Evolutionary conservation across 2,888 invertebrate genomes (phyloP).

Genomic region (Notodonta ziczac): DNA sequence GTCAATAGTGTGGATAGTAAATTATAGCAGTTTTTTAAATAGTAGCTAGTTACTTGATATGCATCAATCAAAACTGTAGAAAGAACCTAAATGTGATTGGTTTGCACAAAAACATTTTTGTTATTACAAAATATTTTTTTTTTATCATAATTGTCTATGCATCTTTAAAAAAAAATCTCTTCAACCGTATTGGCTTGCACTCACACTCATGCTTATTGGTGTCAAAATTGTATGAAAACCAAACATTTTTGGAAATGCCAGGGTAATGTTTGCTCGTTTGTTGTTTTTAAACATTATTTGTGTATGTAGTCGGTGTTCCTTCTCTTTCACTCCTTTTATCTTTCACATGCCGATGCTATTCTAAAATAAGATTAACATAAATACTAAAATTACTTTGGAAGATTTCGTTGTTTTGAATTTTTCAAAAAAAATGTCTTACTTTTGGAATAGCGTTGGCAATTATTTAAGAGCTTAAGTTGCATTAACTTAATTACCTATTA

Average conservation of each 20-base stretch:
- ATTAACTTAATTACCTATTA: background rate
- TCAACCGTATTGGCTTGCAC: conserved; percentile 77
- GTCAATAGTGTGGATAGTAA: no score
- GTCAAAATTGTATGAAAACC: conserved; percentile 40
- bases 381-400: background rate
- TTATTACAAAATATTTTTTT: conserved; percentile 30
- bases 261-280: conserved; percentile 62
- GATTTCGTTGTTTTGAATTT: no score
- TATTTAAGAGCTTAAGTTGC: conserved; percentile 3
- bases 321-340: conserved; percentile 77
- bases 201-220: conserved; percentile 73
- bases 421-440: background rate
- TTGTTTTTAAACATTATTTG: conserved; percentile 54
- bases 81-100: conserved; percentile 65
- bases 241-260: conserved; percentile 47
- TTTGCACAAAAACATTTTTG: conserved; percentile 66
- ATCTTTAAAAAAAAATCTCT: conserved; percentile 47
- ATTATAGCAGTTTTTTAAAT: no score
- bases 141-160: conserved; percentile 52
- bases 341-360: conserved; percentile 55
- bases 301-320: conserved; percentile 82
- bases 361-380: conserved; percentile 26
- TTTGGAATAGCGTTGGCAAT: conserved; percentile 42
- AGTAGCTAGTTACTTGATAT: conserved; percentile 16
- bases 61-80: conserved; percentile 41